These are phyloP conservation scores for Euwallacea similis DNA, from an alignment of 1,140 invertebrate genomes.

Conservation along the genomic window DNA sequence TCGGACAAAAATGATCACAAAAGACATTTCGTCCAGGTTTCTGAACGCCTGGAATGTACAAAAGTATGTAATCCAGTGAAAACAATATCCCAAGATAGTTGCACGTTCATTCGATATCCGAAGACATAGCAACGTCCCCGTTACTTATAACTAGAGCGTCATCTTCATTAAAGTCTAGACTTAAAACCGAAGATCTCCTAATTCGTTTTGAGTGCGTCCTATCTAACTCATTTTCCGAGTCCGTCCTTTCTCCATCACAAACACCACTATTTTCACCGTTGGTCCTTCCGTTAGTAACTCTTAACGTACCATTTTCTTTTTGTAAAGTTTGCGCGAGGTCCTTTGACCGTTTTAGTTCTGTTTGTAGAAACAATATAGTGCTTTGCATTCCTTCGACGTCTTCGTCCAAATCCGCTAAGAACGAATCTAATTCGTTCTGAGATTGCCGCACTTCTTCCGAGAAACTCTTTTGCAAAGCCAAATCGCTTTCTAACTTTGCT, in stretches of 20 bases:
- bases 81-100: no score
- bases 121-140: constrained; percentile 59
- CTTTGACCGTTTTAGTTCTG: constrained; percentile 80
- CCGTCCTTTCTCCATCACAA: constrained; percentile 56
- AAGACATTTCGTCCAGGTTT: no score
- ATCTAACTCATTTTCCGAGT: constrained; percentile 57
- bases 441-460: constrained; percentile 97
- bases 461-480: constrained; percentile 93
- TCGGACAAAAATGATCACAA: no score
- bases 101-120: constrained; percentile 12
- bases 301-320: constrained; percentile 50
- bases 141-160: constrained; percentile 60
- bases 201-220: constrained; percentile 62
- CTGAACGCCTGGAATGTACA: no score
- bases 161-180: constrained; percentile 72
- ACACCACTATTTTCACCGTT: constrained; percentile 51
- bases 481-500: constrained; percentile 93
- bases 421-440: constrained; percentile 94
- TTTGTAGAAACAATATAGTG: constrained; percentile 92
- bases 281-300: constrained; percentile 47
- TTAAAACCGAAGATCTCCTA: constrained; percentile 67
- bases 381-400: constrained; percentile 98
- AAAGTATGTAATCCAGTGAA: no score
- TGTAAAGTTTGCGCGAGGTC: constrained; percentile 58
- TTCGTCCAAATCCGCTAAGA: constrained; percentile 93